These are phyloP conservation scores for Oegoconia quadripuncta DNA, from an alignment of 2,888 invertebrate species.

Conservation along the genomic window DNA sequence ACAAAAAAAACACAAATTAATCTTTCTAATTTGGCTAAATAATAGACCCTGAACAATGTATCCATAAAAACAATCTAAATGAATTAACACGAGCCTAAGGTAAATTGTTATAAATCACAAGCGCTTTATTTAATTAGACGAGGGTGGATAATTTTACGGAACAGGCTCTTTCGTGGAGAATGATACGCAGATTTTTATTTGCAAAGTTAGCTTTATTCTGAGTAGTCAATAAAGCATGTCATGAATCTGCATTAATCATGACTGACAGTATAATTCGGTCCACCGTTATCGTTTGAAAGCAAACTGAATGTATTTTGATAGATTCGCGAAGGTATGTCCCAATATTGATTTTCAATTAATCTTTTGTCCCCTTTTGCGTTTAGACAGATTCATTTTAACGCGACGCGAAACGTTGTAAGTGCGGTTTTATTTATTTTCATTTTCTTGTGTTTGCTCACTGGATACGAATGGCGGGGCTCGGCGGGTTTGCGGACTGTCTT, in stretches of 20 bases:
- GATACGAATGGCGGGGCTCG: constrained; percentile 16
- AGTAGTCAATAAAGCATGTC: constrained; percentile 58
- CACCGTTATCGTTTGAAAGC: constrained; percentile 62
- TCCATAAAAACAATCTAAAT: constrained; percentile 7
- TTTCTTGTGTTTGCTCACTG: constrained; percentile 46
- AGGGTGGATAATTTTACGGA: constrained; percentile 17
- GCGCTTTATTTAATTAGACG: constrained; percentile 31
- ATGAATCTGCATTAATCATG: constrained; percentile 68
- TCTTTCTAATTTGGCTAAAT: background rate
- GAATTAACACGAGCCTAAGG: constrained; percentile 12
- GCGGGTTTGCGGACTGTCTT: constrained; percentile 32
- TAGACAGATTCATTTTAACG: constrained; percentile 58
- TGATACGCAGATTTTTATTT: constrained; percentile 43
- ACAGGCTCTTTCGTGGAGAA: constrained; percentile 29
- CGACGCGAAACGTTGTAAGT: constrained; percentile 42
- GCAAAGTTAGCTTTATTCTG: constrained; percentile 40
- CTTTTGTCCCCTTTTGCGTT: constrained; percentile 66
- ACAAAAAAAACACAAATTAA: background rate
- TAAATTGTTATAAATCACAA: constrained; percentile 27
- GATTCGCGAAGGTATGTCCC: constrained; percentile 63
- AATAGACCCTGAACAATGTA: background rate
- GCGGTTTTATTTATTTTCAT: constrained; percentile 46
- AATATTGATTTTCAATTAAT: constrained; percentile 74
- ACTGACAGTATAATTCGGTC: constrained; percentile 62
- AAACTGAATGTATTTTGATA: constrained; percentile 68